Base-by-base conservation (phyloP, 2,797 vertebrate genomes). In the Sebastes kiyomatsui region DNA sequence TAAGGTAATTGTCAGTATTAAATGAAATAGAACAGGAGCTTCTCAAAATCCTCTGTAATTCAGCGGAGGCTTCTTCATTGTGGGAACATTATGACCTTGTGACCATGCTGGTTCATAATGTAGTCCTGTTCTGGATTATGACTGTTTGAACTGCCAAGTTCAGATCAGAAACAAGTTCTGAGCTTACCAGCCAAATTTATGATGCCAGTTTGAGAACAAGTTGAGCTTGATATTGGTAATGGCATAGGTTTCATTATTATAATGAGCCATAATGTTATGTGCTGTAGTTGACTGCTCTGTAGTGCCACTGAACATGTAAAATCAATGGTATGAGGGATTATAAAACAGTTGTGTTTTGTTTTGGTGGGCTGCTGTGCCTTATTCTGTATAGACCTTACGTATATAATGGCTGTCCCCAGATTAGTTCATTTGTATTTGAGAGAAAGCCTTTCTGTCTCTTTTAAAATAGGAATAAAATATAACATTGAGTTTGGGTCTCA, bases 51-150 rank as follows among this genome's bases (percentile, higher is more conserved):
- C 5, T 33, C 23, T 69, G 25, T 59, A 80, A 67, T 74, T 65
- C 13, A 67, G 59, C 68, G 13, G 49, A 28, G 2, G 66, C 5
- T 49, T 14, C 30, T 66, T 72, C 14, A 23, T 46, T 42, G 46
- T 81, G 32, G 42, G 30, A 76, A 56, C 35, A 56, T 75, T 49
- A 55, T 74, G 75, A 49, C 69, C 49, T 72, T 27, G 2, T 54
- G 20, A 61, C 22, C 30, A 28, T 59, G 38, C 70, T 49, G 35
- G 7, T 27, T 35, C 67, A 59, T 68, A 52, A 75, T 49, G 22
- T 27, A 60, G 42, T 49, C 81, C 7, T 60, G 42, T 49, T 83
- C 10, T 60, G 22, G n/a, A 74, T 78, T 75, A 32, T 42, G 58
- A 42, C 20, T 14, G 20, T 72, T 27, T 70, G 18, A 77, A 25